Evolutionary conservation across 2,113 vertebrate species (phyloP), one percentile per base, ranked within the genome.

Genomic region (Brachyistius frenatus): DNA sequence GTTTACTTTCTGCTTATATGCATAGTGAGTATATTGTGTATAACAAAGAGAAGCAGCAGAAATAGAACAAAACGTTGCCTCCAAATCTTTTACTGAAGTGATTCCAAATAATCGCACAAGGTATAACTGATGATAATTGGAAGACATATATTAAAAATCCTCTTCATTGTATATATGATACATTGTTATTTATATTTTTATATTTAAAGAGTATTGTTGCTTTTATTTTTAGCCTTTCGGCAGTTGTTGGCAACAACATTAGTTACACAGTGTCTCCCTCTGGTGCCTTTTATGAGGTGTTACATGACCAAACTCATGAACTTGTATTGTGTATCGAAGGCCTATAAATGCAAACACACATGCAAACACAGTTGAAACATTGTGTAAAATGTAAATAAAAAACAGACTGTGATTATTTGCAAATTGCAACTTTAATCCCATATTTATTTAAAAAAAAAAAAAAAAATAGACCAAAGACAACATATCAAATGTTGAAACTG

Each of bases 261-360:
- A 8, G 13, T 50, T 68, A 23, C 30, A 66, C 65, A 15, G 23
- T 66, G 73, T 32, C 44, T 62, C 83, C 84, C 67, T 68, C 89
- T 87, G 30, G 76, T 81, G 84, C 47, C 13, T 6, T 1, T 2
- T 15, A 3, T 16, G 9, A 11, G 65, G 16, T 35, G 75, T 80
- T 74, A 65, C 81, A 78, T 32, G 15, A 30, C 10, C 11, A 63
- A 66, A n/a, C 30, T 44, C 10, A 44, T 13, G 10, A 44, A 44
- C 41, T 0, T 44, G 23, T 23, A 23, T 23, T 23, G 23, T 1
- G 23, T 23, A 23, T 23, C 23, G 23, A 23, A 23, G 23, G 23
- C 23, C 23, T 23, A 23, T 23, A 23, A 23, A 23, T 23, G 23
- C 23, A 23, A 23, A 23, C 23, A 23, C 23, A 23, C 23, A 23